Evolutionary conservation across 2,797 vertebrate genomes (phyloP), one percentile per base, ranked within the genome.

Genomic region (Pseudomugil tenellus): DNA sequence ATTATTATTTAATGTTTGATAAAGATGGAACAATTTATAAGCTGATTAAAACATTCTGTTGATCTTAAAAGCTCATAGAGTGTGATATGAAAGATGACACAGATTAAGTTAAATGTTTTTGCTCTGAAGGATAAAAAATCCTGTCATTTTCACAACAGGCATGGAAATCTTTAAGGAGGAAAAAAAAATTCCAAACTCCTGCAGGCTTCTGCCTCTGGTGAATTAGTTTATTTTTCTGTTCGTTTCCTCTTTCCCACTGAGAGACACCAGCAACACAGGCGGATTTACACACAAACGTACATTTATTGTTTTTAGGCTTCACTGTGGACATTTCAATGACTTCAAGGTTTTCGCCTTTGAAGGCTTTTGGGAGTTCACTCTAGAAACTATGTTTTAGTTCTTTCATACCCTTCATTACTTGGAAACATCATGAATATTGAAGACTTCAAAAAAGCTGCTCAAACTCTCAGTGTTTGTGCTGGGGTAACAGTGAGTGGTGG

Each of bases 111-210:
- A 34, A 49, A 73, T 74, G 26, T 34, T 49, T 56, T 23, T n/a
- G 28, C 49, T 63, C 41, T 66, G 3, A 17, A 55, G 55, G 65
- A 65, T 39, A 21, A 14, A 19, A 67, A 65, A 26, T 67, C n/a
- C 52, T 61, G 67, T 65, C 46, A 62, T 59, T 74, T 77, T 67
- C 67, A 71, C 60, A 43, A 55, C 58, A 43, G 57, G 63, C 13
- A 16, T 64, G 61, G 79, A 34, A 72, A 86, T 83, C 25, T 75
- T 81, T 78, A 62, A 85, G 75, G 54, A 69, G 51, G 74, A n/a
- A n/a, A n/a, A 70, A 58, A 65, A 74, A 82, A 66, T 62, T 75
- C 32, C 34, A 23, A 39, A 41, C 60, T 73, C 54, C 61, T 21
- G 68, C 64, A 79, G 77, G 39, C 63, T 70, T 66, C 66, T 52